Evolutionary conservation across 2,888 invertebrate genomes (phyloP).

Genomic region (Drosophila infuscata): DNA sequence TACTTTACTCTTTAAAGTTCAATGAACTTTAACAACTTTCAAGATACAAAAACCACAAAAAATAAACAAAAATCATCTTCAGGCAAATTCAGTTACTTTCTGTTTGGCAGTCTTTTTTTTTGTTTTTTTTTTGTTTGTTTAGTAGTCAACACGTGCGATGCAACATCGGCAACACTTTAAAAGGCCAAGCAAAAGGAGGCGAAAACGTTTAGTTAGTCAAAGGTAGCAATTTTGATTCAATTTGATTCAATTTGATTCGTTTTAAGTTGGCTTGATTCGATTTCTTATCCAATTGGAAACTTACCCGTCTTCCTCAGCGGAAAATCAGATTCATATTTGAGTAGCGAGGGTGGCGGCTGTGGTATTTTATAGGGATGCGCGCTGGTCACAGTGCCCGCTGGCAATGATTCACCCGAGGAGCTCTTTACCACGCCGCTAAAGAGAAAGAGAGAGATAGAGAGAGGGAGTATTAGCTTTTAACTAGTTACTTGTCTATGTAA

Average conservation of each 20-base stretch:
- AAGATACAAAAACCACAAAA: background rate
- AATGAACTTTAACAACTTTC: background rate
- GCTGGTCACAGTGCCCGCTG: constrained; percentile 87
- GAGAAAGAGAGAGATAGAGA: background rate
- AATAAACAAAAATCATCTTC: background rate
- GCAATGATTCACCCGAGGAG: constrained; percentile 88
- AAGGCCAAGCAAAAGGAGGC: constrained; percentile 39
- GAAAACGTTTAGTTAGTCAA: constrained; percentile 24
- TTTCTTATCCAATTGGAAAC: constrained; percentile 54
- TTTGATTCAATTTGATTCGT: background rate
- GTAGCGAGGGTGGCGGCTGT: constrained; percentile 86
- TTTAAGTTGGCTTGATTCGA: background rate
- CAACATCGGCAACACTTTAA: constrained; percentile 35
- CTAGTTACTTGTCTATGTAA: background rate
- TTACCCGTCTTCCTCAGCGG: constrained; percentile 97
- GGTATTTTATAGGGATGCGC: constrained; percentile 90
- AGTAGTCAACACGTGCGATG: constrained; percentile 43
- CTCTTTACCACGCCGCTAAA: constrained; percentile 88
- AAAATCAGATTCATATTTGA: constrained; percentile 89
- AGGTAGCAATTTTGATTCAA: background rate
- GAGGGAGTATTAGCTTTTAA: background rate
- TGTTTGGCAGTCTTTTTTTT: background rate
- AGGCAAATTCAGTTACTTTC: background rate
- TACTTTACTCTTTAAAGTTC: background rate
- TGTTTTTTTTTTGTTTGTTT: constrained; percentile 12